A percentile compares a stretch with the other conserved stretches of the same genome.
These are phyloP conservation scores for Sarcophaga variegata DNA, from an alignment of 2,888 invertebrate genomes.

Conservation along the genomic window DNA sequence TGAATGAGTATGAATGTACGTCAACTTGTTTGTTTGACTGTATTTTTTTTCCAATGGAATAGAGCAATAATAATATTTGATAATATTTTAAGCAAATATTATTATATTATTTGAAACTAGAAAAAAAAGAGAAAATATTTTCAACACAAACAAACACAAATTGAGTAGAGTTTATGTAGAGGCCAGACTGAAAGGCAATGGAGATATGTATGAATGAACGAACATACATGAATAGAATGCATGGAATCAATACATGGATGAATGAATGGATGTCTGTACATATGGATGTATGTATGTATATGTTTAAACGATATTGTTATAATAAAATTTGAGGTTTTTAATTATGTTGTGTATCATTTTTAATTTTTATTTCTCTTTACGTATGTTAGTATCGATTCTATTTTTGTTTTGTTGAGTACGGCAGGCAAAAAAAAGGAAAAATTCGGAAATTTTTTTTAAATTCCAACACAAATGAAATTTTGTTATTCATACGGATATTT, in stretches of 20 bases:
- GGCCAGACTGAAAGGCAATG: not conserved
- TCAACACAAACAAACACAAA: not conserved
- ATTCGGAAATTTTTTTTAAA: not conserved
- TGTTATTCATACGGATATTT: not conserved
- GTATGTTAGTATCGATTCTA: conserved; percentile 55
- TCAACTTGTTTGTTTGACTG: no score
- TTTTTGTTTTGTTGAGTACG: conserved; percentile 25
- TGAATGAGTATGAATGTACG: no score
- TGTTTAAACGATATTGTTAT: conserved; percentile 33
- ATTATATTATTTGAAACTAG: not conserved
- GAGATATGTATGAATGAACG: not conserved
- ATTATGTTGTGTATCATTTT: conserved; percentile 50
- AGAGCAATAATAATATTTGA: not conserved
- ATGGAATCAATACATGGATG: not conserved
- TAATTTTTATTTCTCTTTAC: not conserved
- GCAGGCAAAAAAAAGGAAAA: not conserved
- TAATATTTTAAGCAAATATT: conserved; percentile 43
- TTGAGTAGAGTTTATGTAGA: not conserved
- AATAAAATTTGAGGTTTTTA: conserved; percentile 53
- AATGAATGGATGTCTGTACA: not conserved
- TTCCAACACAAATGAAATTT: not conserved
- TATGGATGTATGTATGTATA: not conserved
- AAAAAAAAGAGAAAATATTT: not conserved
- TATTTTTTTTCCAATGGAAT: not conserved
- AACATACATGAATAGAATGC: not conserved